Evolutionary conservation across 2,797 vertebrate species (phyloP), one percentile per base, ranked within the genome.

Genomic region (Stomatorhinus walkeri): DNA sequence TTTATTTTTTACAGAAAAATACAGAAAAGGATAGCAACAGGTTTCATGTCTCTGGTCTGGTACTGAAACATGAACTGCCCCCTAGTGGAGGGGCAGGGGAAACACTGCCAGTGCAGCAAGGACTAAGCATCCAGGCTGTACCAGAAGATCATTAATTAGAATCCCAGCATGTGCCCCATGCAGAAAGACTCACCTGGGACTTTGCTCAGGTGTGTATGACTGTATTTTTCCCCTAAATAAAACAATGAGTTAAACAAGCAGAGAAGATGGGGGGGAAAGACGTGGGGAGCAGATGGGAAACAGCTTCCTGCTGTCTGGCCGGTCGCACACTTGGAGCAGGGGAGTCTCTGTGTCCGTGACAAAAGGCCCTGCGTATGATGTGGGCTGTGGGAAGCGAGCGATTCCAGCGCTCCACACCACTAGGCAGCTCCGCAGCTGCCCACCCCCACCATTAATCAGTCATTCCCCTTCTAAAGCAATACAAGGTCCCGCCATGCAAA

Each of bases 381-480:
- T 24, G 36, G 10, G 61, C 84, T 52, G 16, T 48, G 19, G 46
- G 51, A 83, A 9, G n/a, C 12, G 22, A 32, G 22, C 12, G 10
- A 40, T 10, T 40, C 19, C 0, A 7, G 54, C 40, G 32, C 12
- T 48, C 59, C 64, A 87, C 43, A 2, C 40, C 79, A 12, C 49
- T 10, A 46, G 36, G 83, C 89, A 89, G 91, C 24, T 90, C 90
- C 90, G 90, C 88, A 88, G 6, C 90, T 28, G 24, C 56, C 36
- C 89, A 91, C 89, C 88, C 88, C 91, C 91, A 90, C 90, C 22
- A 32, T 91, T 92, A 93, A 94, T 95, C 93, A 94, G 46, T 54
- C 91, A 95, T 94, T 95, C 94, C 92, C 94, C 95, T 94, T 95
- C 91, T 92, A 92, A 81, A 89, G 46, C 51, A 90, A 93, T 91